phyloP scores from a whole-genome alignment of 2,888 invertebrate species.

The Gryllus longicercus region DNA sequence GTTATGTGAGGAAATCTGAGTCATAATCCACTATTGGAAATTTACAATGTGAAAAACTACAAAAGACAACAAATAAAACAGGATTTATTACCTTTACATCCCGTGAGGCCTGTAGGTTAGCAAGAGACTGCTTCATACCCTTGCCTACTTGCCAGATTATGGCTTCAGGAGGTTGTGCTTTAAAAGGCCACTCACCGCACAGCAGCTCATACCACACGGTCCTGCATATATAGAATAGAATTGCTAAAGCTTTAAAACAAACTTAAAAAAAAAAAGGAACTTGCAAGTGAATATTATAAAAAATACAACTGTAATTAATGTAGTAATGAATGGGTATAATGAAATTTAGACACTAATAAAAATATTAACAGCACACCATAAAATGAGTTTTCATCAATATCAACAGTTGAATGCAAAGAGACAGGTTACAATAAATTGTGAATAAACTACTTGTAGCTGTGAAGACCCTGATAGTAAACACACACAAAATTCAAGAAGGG shows the following conservation, averaged over 20 bases:
- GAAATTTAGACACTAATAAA: too few species aligned
- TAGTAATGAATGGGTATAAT: too few species aligned
- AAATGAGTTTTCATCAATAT: too few species aligned
- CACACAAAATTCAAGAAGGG: too few species aligned
- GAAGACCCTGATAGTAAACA: too few species aligned
- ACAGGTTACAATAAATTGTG: too few species aligned
- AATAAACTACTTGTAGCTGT: too few species aligned
- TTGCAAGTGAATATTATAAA: constrained; percentile 24
- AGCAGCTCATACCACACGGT: constrained; percentile 98
- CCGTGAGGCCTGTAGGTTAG: constrained; percentile 88
- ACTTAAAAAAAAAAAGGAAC: constrained; percentile 22
- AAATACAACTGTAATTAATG: not conserved
- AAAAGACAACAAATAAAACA: not conserved
- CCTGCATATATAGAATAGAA: constrained; percentile 49
- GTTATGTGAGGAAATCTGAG: too few species aligned
- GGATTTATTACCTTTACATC: constrained; percentile 80
- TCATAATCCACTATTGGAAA: not conserved
- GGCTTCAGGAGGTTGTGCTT: constrained; percentile 87
- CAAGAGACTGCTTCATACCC: constrained; percentile 92
- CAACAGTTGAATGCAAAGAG: too few species aligned
- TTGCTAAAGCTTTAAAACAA: not conserved
- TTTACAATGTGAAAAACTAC: not conserved
- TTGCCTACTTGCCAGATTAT: constrained; percentile 98
- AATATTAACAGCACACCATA: too few species aligned
- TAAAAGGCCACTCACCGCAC: constrained; percentile 95